These are phyloP conservation scores for Catharus minimus DNA, from an alignment of 2,113 vertebrate species.

Conservation along the genomic window DNA sequence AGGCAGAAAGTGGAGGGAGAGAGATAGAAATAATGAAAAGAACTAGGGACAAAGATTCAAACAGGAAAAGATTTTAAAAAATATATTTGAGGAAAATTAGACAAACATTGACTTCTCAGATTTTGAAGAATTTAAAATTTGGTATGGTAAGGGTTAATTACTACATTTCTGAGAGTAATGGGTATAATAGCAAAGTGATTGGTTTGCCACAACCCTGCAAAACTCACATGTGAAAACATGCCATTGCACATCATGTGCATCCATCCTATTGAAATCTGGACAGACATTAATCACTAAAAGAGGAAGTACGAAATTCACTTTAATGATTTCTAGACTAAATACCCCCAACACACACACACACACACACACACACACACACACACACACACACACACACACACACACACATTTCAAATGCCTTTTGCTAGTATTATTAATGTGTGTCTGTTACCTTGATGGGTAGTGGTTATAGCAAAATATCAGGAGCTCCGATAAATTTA, in stretches of 20 bases:
- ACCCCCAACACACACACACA: background rate
- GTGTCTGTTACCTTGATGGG: background rate
- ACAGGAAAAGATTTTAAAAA: background rate
- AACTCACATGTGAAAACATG: background rate
- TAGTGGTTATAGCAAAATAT: background rate
- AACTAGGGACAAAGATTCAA: background rate
- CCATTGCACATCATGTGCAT: background rate
- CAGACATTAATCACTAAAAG: background rate
- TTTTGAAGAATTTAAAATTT: background rate
- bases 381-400: rapidly evolving
- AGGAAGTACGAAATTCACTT: background rate
- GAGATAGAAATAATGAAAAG: background rate
- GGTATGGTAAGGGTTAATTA: background rate
- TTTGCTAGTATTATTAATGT: background rate
- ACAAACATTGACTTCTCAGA: background rate
- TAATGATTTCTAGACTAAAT: background rate
- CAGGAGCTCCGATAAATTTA: background rate
- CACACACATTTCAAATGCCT: background rate
- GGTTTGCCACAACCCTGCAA: background rate
- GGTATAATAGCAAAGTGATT: background rate
- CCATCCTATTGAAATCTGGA: background rate
- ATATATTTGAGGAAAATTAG: background rate
- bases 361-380: background rate
- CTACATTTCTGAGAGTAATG: background rate
- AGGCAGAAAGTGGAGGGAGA: background rate